phyloP scores from a whole-genome alignment of 2,797 vertebrate genomes.

The Hippocampus kuda region DNA sequence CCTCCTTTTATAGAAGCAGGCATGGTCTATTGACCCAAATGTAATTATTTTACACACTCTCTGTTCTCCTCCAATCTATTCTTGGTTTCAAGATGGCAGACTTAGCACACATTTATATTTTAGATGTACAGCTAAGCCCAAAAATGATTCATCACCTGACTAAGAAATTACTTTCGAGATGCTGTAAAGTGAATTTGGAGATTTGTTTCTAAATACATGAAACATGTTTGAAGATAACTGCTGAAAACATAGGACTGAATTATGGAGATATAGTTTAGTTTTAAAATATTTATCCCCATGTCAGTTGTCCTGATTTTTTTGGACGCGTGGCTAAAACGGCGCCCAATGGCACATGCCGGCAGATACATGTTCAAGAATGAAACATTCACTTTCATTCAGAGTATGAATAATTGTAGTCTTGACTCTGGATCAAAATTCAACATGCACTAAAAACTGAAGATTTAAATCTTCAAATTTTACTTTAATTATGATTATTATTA shows the following conservation, averaged over 20 bases:
- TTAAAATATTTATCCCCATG: background rate
- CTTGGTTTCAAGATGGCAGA: background rate
- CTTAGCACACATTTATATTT: background rate
- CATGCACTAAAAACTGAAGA: background rate
- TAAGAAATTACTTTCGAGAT: background rate
- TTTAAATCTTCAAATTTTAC: background rate
- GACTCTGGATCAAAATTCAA: background rate
- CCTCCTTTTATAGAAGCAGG: constrained; percentile 56
- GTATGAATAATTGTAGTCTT: background rate
- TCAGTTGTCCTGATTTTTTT: background rate
- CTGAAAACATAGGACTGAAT: background rate
- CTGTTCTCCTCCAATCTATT: background rate
- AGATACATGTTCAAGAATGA: too few relatives aligned
- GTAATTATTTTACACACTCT: constrained; percentile 52
- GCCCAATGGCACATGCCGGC: background rate
- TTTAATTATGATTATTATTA: background rate
- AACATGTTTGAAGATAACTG: background rate
- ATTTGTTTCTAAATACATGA: background rate
- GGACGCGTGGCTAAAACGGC: background rate
- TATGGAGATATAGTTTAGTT: too few relatives aligned
- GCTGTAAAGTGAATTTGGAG: background rate
- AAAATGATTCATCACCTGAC: background rate
- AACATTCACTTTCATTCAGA: too few relatives aligned
- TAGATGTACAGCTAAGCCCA: background rate
- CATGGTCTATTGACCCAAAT: constrained; percentile 65